These are phyloP conservation scores for Marmota monax DNA, from an alignment of 2,113 vertebrate genomes.

Conservation along the genomic window DNA sequence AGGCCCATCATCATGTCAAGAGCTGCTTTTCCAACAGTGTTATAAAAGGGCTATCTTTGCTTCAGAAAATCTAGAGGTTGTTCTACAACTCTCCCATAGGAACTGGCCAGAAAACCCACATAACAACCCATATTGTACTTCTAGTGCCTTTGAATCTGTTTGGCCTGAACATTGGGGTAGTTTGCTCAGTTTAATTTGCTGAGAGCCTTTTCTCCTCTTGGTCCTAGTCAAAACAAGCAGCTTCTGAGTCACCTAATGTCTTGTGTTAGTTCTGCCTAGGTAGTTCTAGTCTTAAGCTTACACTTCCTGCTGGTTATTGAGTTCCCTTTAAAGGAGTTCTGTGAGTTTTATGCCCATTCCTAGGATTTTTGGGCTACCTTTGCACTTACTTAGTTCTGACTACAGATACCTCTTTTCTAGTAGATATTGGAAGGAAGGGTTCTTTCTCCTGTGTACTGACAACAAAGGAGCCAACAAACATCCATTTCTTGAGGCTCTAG, in stretches of 20 bases:
- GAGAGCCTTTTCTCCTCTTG: not conserved
- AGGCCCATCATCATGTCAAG: not conserved
- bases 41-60: not conserved
- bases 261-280: not conserved
- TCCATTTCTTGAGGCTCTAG: too few relatives aligned
- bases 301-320: not conserved
- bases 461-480: not conserved
- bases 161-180: not conserved
- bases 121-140: not conserved
- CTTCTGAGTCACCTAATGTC: not conserved
- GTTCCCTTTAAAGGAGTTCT: not conserved
- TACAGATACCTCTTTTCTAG: not conserved
- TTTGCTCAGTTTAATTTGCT: not conserved
- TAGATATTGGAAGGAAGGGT: not conserved
- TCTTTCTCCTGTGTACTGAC: not conserved
- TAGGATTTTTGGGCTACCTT: not conserved
- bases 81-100: not conserved
- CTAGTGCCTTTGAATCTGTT: not conserved
- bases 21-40: not conserved
- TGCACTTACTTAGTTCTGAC: not conserved
- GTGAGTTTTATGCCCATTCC: not conserved
- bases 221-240: not conserved
- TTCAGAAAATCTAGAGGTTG: not conserved
- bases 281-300: not conserved
- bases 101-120: not conserved